These are phyloP conservation scores for Malurus melanocephalus DNA, from an alignment of 2,113 vertebrate genomes.

Conservation along the genomic window DNA sequence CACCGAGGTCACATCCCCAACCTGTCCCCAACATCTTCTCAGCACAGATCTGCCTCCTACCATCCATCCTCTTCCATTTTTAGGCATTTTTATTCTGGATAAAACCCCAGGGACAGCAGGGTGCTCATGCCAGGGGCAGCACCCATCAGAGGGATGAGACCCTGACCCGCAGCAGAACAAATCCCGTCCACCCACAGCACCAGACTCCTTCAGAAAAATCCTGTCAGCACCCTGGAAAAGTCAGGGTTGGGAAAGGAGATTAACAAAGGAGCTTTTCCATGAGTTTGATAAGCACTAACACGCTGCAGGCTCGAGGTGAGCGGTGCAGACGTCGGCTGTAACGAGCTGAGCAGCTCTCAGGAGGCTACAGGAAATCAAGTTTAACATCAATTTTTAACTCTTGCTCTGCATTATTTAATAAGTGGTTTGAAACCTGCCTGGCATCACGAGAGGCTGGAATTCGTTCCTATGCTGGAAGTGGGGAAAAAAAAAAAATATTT, in stretches of 20 bases:
- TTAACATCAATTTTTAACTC: conserved; percentile 35
- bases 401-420: conserved; percentile 41
- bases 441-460: not conserved
- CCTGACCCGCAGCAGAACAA: not conserved
- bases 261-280: not conserved
- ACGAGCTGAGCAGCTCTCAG: not conserved
- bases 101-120: fast-evolving
- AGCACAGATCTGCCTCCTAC: not conserved
- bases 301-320: not conserved
- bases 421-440: conserved; percentile 21
- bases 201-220: not conserved
- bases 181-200: not conserved
- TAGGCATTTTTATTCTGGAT: fast-evolving
- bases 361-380: conserved; percentile 25
- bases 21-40: not conserved
- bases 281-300: not conserved
- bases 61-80: not conserved
- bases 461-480: not conserved
- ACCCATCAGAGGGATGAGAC: not conserved
- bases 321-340: not conserved
- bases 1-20: not conserved
- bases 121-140: not conserved
- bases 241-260: not conserved
- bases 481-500: not conserved
- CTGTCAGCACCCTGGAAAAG: not conserved